These are phyloP conservation scores for Eleutherodactylus coqui DNA, from an alignment of 2,797 vertebrate genomes.

Conservation along the genomic window DNA sequence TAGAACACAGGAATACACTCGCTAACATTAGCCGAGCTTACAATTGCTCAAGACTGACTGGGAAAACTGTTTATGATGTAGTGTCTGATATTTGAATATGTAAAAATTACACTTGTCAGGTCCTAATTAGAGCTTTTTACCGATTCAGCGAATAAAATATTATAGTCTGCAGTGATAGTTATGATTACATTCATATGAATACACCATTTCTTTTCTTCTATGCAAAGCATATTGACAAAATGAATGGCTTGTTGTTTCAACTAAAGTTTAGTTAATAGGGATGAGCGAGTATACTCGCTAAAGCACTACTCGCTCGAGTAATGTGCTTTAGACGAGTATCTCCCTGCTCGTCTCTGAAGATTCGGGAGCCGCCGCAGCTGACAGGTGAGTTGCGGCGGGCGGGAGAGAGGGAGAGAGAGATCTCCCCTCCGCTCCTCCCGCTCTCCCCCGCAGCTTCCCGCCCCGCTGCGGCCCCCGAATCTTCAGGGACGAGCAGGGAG, in stretches of 20 bases:
- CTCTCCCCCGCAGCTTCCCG: too few species aligned
- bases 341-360: too few species aligned
- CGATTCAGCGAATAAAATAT: not conserved
- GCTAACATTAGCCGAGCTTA: conserved; percentile 74
- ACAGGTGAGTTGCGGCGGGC: too few species aligned
- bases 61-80: conserved; percentile 24
- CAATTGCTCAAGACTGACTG: conserved; percentile 8
- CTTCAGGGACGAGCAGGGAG: too few species aligned
- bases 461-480: too few species aligned
- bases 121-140: conserved; percentile 3
- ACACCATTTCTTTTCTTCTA: not conserved
- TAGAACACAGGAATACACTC: conserved; percentile 58
- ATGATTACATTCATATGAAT: not conserved
- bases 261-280: not conserved
- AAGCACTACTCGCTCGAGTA: too few species aligned
- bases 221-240: not conserved
- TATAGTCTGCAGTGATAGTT: not conserved
- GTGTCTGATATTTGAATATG: conserved; percentile 1
- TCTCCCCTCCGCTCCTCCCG: too few species aligned
- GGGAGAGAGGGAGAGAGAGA: too few species aligned
- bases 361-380: too few species aligned
- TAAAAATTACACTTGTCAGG: conserved; percentile 12
- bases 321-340: too few species aligned
- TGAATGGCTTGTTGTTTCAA: not conserved
- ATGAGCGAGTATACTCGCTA: too few species aligned